Evolutionary conservation across 2,113 vertebrate species (phyloP), one percentile per base, ranked within the genome.

Genomic region (Acanthisitta chloris): DNA sequence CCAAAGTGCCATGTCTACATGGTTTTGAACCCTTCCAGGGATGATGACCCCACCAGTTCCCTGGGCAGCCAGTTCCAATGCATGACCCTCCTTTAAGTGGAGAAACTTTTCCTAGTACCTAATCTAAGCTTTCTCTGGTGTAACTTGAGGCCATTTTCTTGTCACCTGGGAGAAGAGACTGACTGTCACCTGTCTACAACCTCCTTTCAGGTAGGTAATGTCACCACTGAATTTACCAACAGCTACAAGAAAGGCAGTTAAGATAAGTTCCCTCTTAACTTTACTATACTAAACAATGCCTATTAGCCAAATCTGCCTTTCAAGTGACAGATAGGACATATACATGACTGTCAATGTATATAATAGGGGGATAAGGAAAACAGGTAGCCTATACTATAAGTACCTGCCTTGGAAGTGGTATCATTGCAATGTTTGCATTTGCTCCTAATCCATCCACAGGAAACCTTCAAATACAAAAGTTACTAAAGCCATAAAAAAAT

Each of bases 401-500:
- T 19, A 48, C 15, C 51, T 78, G 67, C n/a, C 74, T 59, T 86
- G 48, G 84, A 92, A 88, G 42, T 40, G 42, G n/a, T 81, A 31
- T 52, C 72, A 90, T 55, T 59, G 66, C 24, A 76, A n/a, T 51
- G 65, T 34, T 92, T 26, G 2, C 29, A 58, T 77, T 87, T 62
- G 70, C n/a, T 94, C 25, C 65, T 84, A 49, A 74, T 74, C 55
- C 72, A 79, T 84, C 59, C 59, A 72, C 76, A 92, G 72, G 52
- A 93, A 92, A 71, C n/a, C 28, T 92, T 81, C 76, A 84, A 90
- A 84, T 61, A 52, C 0, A 0, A 52, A 96, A 82, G 28, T 65
- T 94, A 90, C 80, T 95, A 81, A 93, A 81, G 83, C 67, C 90
- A 92, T 72, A 89, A 89, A 93, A 74, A 15, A 20, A 88, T 94